A percentile compares a stretch with the other conserved stretches of the same genome.
phyloP scores from a whole-genome alignment of 1,140 invertebrate genomes.

The Gonatopus flavifemur region DNA sequence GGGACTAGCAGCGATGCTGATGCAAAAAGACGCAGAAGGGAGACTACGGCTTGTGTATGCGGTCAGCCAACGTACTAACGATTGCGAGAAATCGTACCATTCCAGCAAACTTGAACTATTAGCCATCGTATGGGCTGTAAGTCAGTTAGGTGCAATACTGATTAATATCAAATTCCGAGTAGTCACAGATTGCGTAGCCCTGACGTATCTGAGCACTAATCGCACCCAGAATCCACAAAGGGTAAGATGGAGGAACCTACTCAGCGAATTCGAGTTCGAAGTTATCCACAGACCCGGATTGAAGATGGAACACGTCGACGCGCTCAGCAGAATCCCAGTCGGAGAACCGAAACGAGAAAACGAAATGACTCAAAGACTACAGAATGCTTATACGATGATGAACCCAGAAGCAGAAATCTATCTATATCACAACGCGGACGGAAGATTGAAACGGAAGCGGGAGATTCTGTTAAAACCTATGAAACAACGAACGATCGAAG shows the following conservation, averaged over 20 bases:
- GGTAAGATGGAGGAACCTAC: not conserved
- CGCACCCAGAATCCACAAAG: not conserved
- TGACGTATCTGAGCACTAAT: not conserved
- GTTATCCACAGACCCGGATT: no score
- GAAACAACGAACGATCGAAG: no score
- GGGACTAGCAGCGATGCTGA: conserved; percentile 9
- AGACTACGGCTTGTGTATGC: conserved; percentile 10
- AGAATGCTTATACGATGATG: no score
- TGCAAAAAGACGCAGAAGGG: conserved; percentile 3
- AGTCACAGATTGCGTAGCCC: conserved; percentile 6
- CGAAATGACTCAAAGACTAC: no score
- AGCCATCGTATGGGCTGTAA: conserved; percentile 13
- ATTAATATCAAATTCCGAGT: conserved; percentile 12
- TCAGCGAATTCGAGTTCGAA: not conserved
- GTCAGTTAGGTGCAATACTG: conserved; percentile 7
- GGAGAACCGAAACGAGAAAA: no score
- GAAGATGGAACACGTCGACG: no score
- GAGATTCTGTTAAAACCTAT: no score
- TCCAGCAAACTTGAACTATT: no score
- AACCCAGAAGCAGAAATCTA: no score
- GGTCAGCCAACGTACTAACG: conserved; percentile 13
- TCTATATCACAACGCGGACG: no score
- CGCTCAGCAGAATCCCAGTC: no score
- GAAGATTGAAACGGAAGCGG: no score
- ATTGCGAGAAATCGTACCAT: conserved; percentile 12